These are phyloP conservation scores for Pteria penguin DNA, from an alignment of 2,888 invertebrate genomes.

Conservation along the genomic window DNA sequence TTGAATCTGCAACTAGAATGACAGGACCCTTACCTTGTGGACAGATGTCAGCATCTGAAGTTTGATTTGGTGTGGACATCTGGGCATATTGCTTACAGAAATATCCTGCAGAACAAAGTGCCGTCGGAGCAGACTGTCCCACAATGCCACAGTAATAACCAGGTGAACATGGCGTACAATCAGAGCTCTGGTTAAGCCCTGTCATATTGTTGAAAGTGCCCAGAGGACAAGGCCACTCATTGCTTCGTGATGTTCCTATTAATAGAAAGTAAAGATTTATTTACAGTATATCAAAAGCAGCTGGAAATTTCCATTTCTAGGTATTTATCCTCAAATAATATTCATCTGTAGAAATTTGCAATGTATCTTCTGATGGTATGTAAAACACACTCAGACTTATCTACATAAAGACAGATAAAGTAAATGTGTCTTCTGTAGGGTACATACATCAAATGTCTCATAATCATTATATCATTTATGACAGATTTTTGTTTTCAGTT, in stretches of 20 bases:
- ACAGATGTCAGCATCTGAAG: slow-evolving; percentile 73
- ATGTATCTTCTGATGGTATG: no score
- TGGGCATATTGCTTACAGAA: slow-evolving; percentile 71
- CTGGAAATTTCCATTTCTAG: no score
- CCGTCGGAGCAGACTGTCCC: slow-evolving; percentile 71
- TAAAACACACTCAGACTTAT: no score
- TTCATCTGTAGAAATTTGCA: no score
- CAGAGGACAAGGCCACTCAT: slow-evolving; percentile 66
- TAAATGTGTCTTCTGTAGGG: no score
- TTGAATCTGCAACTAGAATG: no score
- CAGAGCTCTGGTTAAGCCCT: slow-evolving; percentile 60
- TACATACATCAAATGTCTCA: no score
- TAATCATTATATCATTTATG: no score
- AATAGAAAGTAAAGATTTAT: slow-evolving; percentile 4
- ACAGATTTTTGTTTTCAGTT: no score
- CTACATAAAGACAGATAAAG: no score
- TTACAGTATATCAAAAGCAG: no score
- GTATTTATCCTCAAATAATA: no score
- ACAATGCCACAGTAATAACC: slow-evolving; percentile 71
- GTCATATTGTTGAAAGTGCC: slow-evolving; percentile 74
- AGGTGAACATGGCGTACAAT: slow-evolving; percentile 70
- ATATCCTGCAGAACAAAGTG: slow-evolving; percentile 69
- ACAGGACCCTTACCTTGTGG: slow-evolving; percentile 77
- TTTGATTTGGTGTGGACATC: slow-evolving; percentile 72
- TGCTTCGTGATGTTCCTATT: slow-evolving; percentile 60